Evolutionary conservation across 2,797 vertebrate species (phyloP).

Genomic region (Salarias fasciatus): DNA sequence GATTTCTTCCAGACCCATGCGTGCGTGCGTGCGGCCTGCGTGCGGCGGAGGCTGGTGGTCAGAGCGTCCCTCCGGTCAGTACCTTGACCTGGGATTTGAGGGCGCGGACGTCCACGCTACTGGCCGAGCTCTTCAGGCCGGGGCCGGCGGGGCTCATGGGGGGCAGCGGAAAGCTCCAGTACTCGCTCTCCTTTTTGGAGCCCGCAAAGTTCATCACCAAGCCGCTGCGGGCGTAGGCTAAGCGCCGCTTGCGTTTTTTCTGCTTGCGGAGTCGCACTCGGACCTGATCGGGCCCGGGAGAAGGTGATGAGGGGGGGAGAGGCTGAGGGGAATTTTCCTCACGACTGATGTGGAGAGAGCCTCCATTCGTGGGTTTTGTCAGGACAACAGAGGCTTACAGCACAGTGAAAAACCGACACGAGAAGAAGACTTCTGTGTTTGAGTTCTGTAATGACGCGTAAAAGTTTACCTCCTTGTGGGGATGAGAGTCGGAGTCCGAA

Average conservation of each 20-base stretch:
- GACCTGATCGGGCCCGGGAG: constrained; percentile 74
- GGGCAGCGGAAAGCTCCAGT: constrained; percentile 84
- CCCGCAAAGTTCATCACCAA: constrained; percentile 71
- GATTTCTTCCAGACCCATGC: constrained; percentile 53
- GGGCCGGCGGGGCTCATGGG: constrained; percentile 65
- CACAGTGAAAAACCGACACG: neutral
- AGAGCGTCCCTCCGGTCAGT: constrained; percentile 47
- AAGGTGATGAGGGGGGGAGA: constrained; percentile 60
- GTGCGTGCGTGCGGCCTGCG: constrained; percentile 61
- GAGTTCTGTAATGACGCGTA: neutral
- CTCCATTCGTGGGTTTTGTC: constrained; percentile 22
- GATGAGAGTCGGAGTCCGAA: constrained; percentile 75
- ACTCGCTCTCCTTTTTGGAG: constrained; percentile 75
- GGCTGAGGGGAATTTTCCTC: constrained; percentile 10
- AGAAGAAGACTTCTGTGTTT: constrained; percentile 1
- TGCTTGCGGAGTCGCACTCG: constrained; percentile 59
- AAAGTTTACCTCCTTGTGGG: constrained; percentile 74
- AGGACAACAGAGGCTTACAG: constrained; percentile 16
- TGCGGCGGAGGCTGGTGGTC: constrained; percentile 44
- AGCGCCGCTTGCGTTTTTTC: constrained; percentile 76
- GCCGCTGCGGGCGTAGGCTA: constrained; percentile 81
- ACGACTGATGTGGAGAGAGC: constrained; percentile 9
- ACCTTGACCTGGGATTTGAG: constrained; percentile 68
- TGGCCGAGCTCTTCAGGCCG: constrained; percentile 71
- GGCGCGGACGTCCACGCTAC: constrained; percentile 58